Conservation (phyloP, 2,888 invertebrate species). For the Notodonta ziczac region DNA sequence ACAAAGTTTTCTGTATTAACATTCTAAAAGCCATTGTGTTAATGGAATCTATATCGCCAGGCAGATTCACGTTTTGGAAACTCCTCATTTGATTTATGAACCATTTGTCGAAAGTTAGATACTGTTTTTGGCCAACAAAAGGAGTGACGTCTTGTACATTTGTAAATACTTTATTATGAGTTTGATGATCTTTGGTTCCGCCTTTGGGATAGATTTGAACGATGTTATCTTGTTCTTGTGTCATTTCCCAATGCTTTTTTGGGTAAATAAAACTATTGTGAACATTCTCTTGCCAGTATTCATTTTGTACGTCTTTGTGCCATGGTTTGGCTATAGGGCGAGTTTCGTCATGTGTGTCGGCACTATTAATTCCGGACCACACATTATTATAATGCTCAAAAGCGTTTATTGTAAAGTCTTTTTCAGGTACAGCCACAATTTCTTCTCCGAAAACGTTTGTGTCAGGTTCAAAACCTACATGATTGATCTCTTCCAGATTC, state of each 20-base stretch:
- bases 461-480: not conserved
- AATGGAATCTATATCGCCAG: constrained; percentile 27
- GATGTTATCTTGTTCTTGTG: too few species aligned
- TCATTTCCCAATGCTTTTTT: not conserved
- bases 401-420: not conserved
- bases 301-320: not conserved
- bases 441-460: not conserved
- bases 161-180: not conserved
- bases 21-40: constrained; percentile 41
- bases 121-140: constrained; percentile 7
- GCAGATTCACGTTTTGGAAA: constrained; percentile 30
- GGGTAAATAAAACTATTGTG: not conserved
- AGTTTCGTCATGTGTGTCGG: not conserved
- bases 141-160: not conserved
- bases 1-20: constrained; percentile 47
- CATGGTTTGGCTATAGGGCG: not conserved
- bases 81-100: constrained; percentile 47
- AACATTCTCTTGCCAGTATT: not conserved
- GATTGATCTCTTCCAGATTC: constrained; percentile 18
- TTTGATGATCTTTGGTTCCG: too few species aligned
- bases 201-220: too few species aligned
- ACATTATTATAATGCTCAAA: not conserved
- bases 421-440: not conserved
- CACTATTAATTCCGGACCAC: not conserved
- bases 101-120: constrained; percentile 51